Base-by-base conservation (phyloP, 2,113 vertebrate species). In the Spilogale gracilis region DNA sequence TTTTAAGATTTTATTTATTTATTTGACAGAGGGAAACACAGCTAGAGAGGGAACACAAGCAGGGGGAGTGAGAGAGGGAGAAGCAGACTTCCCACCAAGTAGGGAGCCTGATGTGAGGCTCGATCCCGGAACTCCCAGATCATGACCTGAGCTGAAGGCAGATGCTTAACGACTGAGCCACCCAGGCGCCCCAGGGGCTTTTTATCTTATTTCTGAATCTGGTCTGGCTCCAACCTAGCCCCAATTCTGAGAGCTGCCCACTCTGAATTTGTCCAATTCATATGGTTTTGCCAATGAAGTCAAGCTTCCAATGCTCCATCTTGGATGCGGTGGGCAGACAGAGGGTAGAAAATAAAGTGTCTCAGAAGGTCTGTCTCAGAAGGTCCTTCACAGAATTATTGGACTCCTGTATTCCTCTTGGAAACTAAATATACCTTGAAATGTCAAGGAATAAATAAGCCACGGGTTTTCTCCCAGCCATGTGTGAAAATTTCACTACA, bases 131-230 rank as follows among this genome's bases (percentile, higher is more conserved):
- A 38, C 38, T 38, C 38, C 38, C 2, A 38, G 38, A 38, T 38
- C 38, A 38, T 38, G 38, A 38, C 38, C 38, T 38, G 38, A 38
- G 38, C 38, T 38, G 38, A 38, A 38, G 38, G 38, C 38, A 38
- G 38, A 38, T 38, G 38, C 38, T 38, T 38, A 38, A 38, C 38
- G 38, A 38, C 38, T 38, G 38, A 38, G 38, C 38, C 38, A 38
- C 38, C 38, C 38, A 38, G 38, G 38, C 38, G 38, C 38, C 38
- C 38, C 38, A 38, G 32, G 74, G 43, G 16, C 30, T 87, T 90
- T 90, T 94, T 11, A 71, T 91, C 94, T 91, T 74, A 61, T 50
- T 71, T 78, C 85, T 87, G 48, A 61, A 69, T 90, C 16, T 63
- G 32, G 63, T 50, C 76, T 82, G 16, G 27, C 50, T 82, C 81